phyloP scores from a whole-genome alignment of 1,140 invertebrate species.

The Steinernema feltiae region DNA sequence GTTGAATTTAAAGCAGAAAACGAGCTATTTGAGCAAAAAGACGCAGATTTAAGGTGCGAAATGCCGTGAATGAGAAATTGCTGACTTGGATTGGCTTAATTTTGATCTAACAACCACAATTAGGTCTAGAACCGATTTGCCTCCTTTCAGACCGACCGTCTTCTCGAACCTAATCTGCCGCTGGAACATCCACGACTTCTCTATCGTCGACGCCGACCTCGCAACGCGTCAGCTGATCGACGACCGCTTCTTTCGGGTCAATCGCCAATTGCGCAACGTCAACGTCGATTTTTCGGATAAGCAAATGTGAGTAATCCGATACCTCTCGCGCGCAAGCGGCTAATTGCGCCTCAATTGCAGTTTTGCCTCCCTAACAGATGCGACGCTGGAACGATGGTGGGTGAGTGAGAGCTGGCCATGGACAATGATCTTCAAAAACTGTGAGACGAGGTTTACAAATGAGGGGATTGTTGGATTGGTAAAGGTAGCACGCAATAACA shows the following conservation, averaged over 20 bases:
- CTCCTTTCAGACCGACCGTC: neutral
- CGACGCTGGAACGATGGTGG: neutral
- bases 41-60: too few species aligned
- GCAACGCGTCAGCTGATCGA: neutral
- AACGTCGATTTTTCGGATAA: neutral
- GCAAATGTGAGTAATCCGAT: constrained; percentile 11
- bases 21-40: too few species aligned
- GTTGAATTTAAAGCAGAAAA: neutral
- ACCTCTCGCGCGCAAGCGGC: neutral
- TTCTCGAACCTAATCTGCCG: neutral
- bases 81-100: neutral
- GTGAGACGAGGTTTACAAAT: neutral
- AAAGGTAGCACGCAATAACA: neutral
- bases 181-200: neutral
- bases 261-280: neutral
- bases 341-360: neutral
- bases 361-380: neutral
- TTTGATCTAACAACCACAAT: too few species aligned
- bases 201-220: neutral
- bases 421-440: neutral
- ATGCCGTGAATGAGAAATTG: too few species aligned
- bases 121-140: too few species aligned
- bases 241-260: constrained; percentile 14
- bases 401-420: neutral
- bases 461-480: neutral